Evolutionary conservation across 2,888 invertebrate genomes (phyloP).

Genomic region (Cactoblastis cactorum): DNA sequence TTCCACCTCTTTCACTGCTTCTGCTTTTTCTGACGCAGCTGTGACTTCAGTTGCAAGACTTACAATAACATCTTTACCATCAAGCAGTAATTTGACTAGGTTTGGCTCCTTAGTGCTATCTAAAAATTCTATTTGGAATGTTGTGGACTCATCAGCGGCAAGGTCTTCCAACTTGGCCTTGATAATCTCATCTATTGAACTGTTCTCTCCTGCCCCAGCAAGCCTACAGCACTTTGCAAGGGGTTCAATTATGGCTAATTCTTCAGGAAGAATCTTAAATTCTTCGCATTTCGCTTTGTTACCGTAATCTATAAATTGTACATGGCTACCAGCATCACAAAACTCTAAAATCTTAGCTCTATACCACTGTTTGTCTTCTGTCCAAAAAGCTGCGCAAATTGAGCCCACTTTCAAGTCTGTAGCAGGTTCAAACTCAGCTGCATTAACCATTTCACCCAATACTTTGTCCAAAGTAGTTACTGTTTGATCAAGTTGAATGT

Average conservation of each 20-base stretch:
- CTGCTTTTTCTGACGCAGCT: background rate
- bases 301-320: conserved; percentile 85
- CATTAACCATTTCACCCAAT: conserved; percentile 75
- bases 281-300: conserved; percentile 81
- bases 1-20: background rate
- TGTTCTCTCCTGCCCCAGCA: conserved; percentile 62
- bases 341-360: conserved; percentile 81
- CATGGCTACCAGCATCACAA: conserved; percentile 75
- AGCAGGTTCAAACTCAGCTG: conserved; percentile 70
- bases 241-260: conserved; percentile 76
- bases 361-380: conserved; percentile 84
- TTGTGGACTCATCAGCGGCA: conserved; percentile 43
- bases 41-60: conserved; percentile 25
- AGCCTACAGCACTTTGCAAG: conserved; percentile 82
- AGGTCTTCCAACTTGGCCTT: conserved; percentile 56
- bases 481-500: conserved; percentile 82
- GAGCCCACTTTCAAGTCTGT: conserved; percentile 79
- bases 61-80: conserved; percentile 66
- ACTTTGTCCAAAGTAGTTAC: conserved; percentile 80
- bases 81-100: conserved; percentile 77
- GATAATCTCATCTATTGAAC: conserved; percentile 58
- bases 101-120: conserved; percentile 78
- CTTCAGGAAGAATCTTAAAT: conserved; percentile 80
- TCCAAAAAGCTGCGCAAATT: conserved; percentile 82
- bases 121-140: conserved; percentile 81